Base-by-base conservation (phyloP, 2,888 invertebrate species). In the Camptogramma bilineatum region DNA sequence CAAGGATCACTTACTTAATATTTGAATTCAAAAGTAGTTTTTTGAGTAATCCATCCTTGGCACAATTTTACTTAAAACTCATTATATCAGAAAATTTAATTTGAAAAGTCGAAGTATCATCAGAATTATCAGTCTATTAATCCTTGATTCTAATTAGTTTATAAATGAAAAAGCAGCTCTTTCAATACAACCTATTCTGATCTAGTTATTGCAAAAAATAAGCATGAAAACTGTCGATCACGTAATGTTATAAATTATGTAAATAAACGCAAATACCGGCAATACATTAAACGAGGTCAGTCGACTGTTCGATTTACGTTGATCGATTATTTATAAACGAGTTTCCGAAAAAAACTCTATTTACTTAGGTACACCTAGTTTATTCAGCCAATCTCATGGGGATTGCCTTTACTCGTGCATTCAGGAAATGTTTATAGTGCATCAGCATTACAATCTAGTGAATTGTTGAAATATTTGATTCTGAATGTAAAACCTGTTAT, bases 201-300 rank as follows among this genome's bases (percentile, higher is more conserved):
- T 39, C 13, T 39, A 39, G 34, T 13, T 39, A 39, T 39, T 13
- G 34, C 13, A 13, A 39, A 44, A 44, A 44, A 5, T 44, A 7
- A 24, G 44, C 44, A 44, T 39, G 34, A 39, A 44, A 44, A 44
- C 24, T 44, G 53, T 17, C 53, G 44, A 24, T 54, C 53, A 54
- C 42, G 42, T 54, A 13, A 54, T 54, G 53, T 16, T 54, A 44
- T 54, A 54, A 54, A 44, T 44, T 44, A 54, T 54, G 53, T 54
- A 44, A 54, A 54, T 44, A 54, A 54, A 54, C 42, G 53, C 44
- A 54, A 54, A 54, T 44, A 44, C 53, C 42, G 52, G 34, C 21
- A 21, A 52, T 53, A 53, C 42, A 42, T 53, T 52, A 31, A 53
- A 53, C 53, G 42, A 44, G 53, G 42, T n/a, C 48, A 48, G 19